Percentiles rank a stretch among this genome's conserved stretches.
These are phyloP conservation scores for Triplophysa yarkandensis DNA, from an alignment of 2,797 vertebrate species.

Conservation along the genomic window DNA sequence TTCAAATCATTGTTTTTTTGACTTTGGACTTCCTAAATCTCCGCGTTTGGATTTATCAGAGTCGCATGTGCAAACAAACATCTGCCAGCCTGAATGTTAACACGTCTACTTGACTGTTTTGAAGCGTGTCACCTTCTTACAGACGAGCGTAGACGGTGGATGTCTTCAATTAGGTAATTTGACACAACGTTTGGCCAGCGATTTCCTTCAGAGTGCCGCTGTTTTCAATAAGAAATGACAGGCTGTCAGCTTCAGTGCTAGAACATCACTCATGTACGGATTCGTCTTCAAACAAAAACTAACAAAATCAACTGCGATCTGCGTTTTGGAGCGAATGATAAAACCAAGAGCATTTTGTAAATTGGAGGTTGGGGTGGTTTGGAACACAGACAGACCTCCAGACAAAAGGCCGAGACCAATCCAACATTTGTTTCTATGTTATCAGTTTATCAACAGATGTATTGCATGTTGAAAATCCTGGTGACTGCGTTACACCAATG, in stretches of 20 bases:
- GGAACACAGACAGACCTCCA: slow-evolving; percentile 62
- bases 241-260: not conserved
- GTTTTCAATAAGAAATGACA: slow-evolving; percentile 11
- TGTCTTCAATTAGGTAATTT: slow-evolving; percentile 39
- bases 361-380: slow-evolving; percentile 22
- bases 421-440: slow-evolving; percentile 51
- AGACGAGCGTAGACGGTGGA: slow-evolving; percentile 19
- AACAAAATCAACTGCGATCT: slow-evolving; percentile 40
- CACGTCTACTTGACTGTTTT: not conserved
- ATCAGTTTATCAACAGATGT: slow-evolving; percentile 62
- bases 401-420: slow-evolving; percentile 51
- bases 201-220: slow-evolving; percentile 21
- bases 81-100: slow-evolving; percentile 13
- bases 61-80: slow-evolving; percentile 35
- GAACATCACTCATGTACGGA: slow-evolving; percentile 9
- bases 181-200: slow-evolving; percentile 17
- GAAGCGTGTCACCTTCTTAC: slow-evolving; percentile 11
- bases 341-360: slow-evolving; percentile 17
- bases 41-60: slow-evolving; percentile 16
- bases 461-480: slow-evolving; percentile 50
- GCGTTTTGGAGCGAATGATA: slow-evolving; percentile 30
- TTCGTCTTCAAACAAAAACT: slow-evolving; percentile 35
- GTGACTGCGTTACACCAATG: slow-evolving; percentile 14
- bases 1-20: not conserved
- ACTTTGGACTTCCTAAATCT: slow-evolving; percentile 9